phyloP scores from a whole-genome alignment of 2,113 vertebrate genomes.

The Phalacrocorax brasilianus region DNA sequence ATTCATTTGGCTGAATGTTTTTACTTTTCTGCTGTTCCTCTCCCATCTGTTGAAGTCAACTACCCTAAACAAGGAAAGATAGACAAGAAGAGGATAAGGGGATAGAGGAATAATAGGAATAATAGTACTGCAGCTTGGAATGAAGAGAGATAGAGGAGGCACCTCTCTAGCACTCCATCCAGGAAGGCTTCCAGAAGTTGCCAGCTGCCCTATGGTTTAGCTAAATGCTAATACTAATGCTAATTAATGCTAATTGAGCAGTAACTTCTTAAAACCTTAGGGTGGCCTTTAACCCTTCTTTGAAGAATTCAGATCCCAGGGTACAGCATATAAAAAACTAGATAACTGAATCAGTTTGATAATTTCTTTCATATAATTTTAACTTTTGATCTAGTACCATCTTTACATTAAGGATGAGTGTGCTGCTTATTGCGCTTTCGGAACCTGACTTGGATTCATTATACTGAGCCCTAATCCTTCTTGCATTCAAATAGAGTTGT shows the following conservation, averaged over 20 bases:
- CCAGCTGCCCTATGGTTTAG: not conserved
- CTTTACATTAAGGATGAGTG: not conserved
- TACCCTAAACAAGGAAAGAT: not conserved
- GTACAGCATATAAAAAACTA: not conserved
- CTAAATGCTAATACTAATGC: not conserved
- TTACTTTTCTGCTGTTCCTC: not conserved
- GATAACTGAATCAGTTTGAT: not conserved
- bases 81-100: not conserved
- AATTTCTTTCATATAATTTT: not conserved
- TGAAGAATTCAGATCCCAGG: not conserved
- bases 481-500: not conserved
- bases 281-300: not conserved
- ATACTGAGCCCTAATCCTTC: not conserved
- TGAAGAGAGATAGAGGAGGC: not conserved
- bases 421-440: not conserved
- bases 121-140: not conserved
- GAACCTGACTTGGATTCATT: not conserved
- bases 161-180: not conserved
- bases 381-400: not conserved
- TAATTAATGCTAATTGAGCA: not conserved
- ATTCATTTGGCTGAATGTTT: not conserved
- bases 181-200: not conserved
- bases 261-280: not conserved
- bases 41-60: not conserved
- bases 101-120: not conserved